A percentile compares a stretch with the other conserved stretches of the same genome.
Evolutionary conservation across 2,888 invertebrate genomes (phyloP).

Genomic region (Ernsta delagoae): DNA sequence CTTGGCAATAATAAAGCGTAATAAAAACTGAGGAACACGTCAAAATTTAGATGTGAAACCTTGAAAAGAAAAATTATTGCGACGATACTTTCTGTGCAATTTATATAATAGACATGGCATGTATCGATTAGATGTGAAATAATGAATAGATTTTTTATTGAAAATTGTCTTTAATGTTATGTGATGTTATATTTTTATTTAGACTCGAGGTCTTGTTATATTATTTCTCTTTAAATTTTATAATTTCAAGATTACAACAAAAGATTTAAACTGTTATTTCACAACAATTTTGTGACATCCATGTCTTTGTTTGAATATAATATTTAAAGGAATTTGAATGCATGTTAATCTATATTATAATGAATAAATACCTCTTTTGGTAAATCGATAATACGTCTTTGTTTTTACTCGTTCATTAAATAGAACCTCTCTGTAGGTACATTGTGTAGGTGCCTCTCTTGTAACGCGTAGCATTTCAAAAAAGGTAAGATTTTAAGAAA

Average conservation of each 20-base stretch:
- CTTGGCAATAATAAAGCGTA: slow-evolving; percentile 16
- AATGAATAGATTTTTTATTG: slow-evolving; percentile 1
- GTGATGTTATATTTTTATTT: neutral
- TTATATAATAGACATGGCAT: slow-evolving; percentile 56
- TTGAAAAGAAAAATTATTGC: neutral
- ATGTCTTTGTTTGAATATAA: slow-evolving; percentile 70
- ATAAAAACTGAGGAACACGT: too few species aligned
- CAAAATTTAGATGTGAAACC: too few species aligned
- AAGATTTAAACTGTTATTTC: slow-evolving; percentile 5
- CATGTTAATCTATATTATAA: slow-evolving; percentile 82
- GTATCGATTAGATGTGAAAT: slow-evolving; percentile 19
- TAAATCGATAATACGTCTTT: slow-evolving; percentile 75
- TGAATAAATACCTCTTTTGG: slow-evolving; percentile 83
- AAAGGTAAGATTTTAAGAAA: too few species aligned
- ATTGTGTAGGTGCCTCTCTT: too few species aligned
- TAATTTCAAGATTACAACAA: neutral
- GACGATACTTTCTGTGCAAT: slow-evolving; percentile 16
- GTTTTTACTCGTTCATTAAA: too few species aligned
- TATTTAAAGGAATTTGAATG: slow-evolving; percentile 83
- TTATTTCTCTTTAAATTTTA: neutral
- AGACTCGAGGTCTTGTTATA: neutral
- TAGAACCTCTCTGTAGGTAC: too few species aligned
- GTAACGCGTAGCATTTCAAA: too few species aligned
- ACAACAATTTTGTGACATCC: slow-evolving; percentile 54
- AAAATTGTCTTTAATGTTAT: neutral